These are phyloP conservation scores for Dexiosoma caninum DNA, from an alignment of 2,888 invertebrate species.

Conservation along the genomic window DNA sequence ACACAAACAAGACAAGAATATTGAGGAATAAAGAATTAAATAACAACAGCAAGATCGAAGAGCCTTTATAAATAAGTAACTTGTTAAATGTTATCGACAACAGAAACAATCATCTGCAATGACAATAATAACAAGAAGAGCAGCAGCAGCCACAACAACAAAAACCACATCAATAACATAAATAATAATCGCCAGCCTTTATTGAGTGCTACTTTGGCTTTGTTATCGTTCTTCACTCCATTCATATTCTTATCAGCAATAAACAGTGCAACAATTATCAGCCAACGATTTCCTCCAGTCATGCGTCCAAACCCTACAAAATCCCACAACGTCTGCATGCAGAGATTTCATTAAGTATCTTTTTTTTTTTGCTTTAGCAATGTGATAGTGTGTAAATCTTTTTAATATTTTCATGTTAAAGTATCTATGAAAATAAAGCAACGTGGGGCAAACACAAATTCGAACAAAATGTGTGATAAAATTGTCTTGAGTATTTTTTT, in stretches of 20 bases:
- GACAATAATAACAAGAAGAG: neutral
- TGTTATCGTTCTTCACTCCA: neutral
- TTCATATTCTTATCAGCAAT: conserved; percentile 20
- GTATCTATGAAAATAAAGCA: conserved; percentile 8
- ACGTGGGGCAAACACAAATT: neutral
- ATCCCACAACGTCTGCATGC: neutral
- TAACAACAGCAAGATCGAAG: too few relatives aligned
- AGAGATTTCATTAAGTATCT: conserved; percentile 13
- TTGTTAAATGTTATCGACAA: conserved; percentile 30
- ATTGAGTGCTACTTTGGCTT: conserved; percentile 15
- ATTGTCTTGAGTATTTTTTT: neutral
- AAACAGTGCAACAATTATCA: conserved; percentile 27
- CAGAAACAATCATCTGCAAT: conserved; percentile 1
- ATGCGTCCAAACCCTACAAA: neutral
- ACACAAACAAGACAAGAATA: neutral
- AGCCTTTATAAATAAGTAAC: conserved; percentile 4
- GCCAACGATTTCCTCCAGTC: conserved; percentile 27
- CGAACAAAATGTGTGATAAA: neutral
- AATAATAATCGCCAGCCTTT: conserved; percentile 24
- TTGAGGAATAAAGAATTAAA: too few relatives aligned
- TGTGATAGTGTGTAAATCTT: too few relatives aligned
- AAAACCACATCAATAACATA: neutral
- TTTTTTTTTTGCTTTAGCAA: too few relatives aligned
- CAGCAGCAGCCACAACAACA: neutral
- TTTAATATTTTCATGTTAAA: neutral